A percentile compares a stretch with the other conserved stretches of the same genome.
These are phyloP conservation scores for Pollenia griseotomentosa DNA, from an alignment of 2,888 invertebrate species.

Conservation along the genomic window DNA sequence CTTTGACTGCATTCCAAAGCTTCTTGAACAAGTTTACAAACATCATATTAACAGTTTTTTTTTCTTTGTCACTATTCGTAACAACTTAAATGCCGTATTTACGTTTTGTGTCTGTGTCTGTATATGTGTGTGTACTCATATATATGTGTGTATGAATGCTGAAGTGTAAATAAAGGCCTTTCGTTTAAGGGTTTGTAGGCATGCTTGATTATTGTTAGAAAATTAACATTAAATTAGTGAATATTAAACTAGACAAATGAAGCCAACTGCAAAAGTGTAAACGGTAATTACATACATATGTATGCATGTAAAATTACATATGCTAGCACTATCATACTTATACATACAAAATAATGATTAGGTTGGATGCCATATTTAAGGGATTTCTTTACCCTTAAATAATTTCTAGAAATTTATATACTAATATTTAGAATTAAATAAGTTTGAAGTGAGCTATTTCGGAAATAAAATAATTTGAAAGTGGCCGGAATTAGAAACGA, in stretches of 20 bases:
- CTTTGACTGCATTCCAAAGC: slow-evolving; percentile 46
- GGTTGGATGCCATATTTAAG: slow-evolving; percentile 10
- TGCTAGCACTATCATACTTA: neutral
- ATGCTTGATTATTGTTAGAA: slow-evolving; percentile 38
- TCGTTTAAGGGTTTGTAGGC: slow-evolving; percentile 14
- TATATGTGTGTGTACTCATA: neutral
- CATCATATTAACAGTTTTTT: neutral
- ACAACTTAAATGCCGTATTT: slow-evolving; percentile 18
- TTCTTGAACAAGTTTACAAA: slow-evolving; percentile 41
- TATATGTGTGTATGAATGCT: neutral
- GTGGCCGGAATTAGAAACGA: too few relatives aligned
- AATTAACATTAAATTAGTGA: slow-evolving; percentile 69
- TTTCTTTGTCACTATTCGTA: slow-evolving; percentile 27
- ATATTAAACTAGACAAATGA: slow-evolving; percentile 60
- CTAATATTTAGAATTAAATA: too few relatives aligned
- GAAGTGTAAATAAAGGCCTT: neutral
- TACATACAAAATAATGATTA: neutral
- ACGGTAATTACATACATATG: slow-evolving; percentile 59
- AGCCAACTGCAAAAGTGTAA: slow-evolving; percentile 69
- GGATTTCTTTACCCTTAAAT: too few relatives aligned
- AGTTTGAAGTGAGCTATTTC: too few relatives aligned
- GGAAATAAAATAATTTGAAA: too few relatives aligned
- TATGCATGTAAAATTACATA: neutral
- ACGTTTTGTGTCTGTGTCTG: neutral
- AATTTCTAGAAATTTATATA: too few relatives aligned